phyloP scores from a whole-genome alignment of 30 jellyfish, hydroid and myxozoan genomes.

The Nemopilema nomurai region DNA sequence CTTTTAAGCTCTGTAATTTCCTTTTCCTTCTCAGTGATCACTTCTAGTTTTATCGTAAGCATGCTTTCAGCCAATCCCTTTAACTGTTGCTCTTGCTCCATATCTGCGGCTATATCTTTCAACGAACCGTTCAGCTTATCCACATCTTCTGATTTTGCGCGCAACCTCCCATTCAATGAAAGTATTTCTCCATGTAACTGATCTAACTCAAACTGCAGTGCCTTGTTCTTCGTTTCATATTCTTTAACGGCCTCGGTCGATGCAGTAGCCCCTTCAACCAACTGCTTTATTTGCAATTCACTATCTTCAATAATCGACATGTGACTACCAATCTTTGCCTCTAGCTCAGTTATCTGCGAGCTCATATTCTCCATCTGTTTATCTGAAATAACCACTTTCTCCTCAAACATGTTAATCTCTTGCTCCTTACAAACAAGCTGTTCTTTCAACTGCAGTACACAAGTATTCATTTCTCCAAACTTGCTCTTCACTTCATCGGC shows the following conservation, averaged over 20 bases:
- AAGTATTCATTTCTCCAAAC: background rate
- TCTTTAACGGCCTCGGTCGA: background rate
- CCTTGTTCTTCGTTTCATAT: background rate
- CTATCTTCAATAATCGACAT: background rate
- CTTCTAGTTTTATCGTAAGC: slow-evolving; percentile 38
- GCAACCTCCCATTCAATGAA: background rate
- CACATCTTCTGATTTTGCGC: background rate
- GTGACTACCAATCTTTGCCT: background rate
- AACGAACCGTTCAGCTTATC: background rate
- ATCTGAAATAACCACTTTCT: background rate
- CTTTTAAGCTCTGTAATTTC: slow-evolving; percentile 13
- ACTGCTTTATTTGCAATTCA: background rate
- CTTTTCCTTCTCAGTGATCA: slow-evolving; percentile 32
- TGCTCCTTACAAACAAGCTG: background rate
- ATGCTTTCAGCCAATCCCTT: slow-evolving; percentile 46
- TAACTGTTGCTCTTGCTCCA: slow-evolving; percentile 26
- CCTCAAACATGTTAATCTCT: background rate
- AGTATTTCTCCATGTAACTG: background rate
- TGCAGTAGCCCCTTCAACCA: background rate
- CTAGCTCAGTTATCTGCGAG: background rate
- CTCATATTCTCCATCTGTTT: background rate
- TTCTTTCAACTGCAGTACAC: background rate
- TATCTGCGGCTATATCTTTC: slow-evolving; percentile 1
- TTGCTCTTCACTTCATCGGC: background rate
- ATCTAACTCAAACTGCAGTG: background rate